These are phyloP conservation scores for Platysternon megacephalum DNA, from an alignment of 2,113 vertebrate genomes.

Conservation along the genomic window DNA sequence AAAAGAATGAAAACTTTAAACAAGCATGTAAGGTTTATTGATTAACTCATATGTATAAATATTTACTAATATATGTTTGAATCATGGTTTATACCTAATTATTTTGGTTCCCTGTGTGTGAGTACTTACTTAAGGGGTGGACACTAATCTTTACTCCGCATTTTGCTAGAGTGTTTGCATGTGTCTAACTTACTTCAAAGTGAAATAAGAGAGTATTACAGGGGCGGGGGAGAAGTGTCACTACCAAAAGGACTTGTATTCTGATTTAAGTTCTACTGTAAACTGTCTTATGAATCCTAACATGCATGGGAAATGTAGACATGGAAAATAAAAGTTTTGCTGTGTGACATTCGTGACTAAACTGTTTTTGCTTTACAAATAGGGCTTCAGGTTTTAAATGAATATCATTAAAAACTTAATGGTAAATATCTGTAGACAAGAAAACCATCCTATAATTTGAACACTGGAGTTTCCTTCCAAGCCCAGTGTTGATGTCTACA, in stretches of 20 bases:
- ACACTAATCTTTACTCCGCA: constrained; percentile 53
- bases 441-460: neutral
- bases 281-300: constrained; percentile 68
- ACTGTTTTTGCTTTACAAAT: constrained; percentile 3
- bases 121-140: constrained; percentile 66
- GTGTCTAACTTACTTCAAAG: constrained; percentile 47
- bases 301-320: constrained; percentile 65
- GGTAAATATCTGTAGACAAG: neutral
- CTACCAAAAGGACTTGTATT: constrained; percentile 6
- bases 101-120: constrained; percentile 58
- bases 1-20: constrained; percentile 76
- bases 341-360: neutral
- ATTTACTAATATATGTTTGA: constrained; percentile 79
- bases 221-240: constrained; percentile 27
- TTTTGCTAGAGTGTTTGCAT: constrained; percentile 58
- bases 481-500: neutral
- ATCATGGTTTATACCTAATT: constrained; percentile 69
- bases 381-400: neutral
- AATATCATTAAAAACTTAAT: neutral
- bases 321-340: neutral
- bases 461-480: neutral
- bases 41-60: constrained; percentile 70
- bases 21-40: constrained; percentile 79
- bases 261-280: constrained; percentile 22
- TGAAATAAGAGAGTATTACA: neutral